Base-by-base conservation (phyloP, 2,113 vertebrate species). In the Solenodon paradoxus region DNA sequence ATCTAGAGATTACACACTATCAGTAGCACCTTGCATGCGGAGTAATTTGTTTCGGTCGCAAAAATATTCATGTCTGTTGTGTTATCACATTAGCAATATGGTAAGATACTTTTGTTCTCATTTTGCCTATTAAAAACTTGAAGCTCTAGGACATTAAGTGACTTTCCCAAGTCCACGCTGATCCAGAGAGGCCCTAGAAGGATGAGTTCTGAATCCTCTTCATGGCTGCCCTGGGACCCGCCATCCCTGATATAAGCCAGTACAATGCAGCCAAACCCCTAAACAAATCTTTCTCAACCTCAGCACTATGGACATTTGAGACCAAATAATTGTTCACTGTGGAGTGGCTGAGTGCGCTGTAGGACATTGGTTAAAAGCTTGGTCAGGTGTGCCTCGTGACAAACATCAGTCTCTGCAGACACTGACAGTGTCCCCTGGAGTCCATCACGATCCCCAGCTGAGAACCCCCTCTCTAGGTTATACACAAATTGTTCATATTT, bases 191-290 rank as follows among this genome's bases (percentile, higher is more conserved):
- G 15, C n/a, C 40, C 90, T 35, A 38, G 7, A 22, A 59, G 20
- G 26, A 32, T 22, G 11, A 8, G 19, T 17, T 45, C 79, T 53
- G 88, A 7, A 6, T 17, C 32, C 26, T 38, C 38, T 69, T 38
- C 7, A 1, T 7, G 45, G 5, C 26, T 32, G 40, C 20, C 0
- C 7, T 9, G 22, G 40, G 35, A 5, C 3, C 49, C 22, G 20
- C 6, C 40, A 22, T 19, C 59, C 28, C 42, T 53, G 7, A 9
- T 13, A 7, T 11, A 79, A n/a, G 10, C 55, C 19, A 66, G 55
- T 35, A 24, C 0, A 66, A 30, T 42, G 53, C 87, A 78, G 40
- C 9, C 4, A 35, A 4, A 22, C 5, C 19, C 42, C 38, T 20
- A 22, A 5, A 11, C 6, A 9, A 45, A 38, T 11, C 2, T 1